Base-by-base conservation (phyloP, 2,113 vertebrate species). In the Syrmaticus mikado region DNA sequence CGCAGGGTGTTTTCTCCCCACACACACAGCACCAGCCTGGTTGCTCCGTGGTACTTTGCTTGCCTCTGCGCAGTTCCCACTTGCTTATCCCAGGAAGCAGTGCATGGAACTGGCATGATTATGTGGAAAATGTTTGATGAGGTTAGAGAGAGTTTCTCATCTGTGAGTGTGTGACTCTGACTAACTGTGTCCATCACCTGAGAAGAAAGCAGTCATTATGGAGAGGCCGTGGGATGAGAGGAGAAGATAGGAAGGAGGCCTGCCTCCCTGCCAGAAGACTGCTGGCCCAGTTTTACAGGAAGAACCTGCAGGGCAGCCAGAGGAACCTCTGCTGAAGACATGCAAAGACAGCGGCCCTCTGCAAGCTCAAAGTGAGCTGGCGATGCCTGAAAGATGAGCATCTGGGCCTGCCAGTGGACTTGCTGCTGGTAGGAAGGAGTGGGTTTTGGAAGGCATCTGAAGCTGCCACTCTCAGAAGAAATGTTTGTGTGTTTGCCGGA, bases 221-320 rank as follows among this genome's bases (percentile, higher is more conserved):
- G 65, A 41, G 62, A 89, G 64, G 55, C 77, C 48, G 82, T 95
- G 93, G 90, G 93, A 81, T 73, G 83, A 57, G 61, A 79, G 53
- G 53, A 50, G 73, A 62, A 60, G 53, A 86, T 19, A 70, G 78
- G 82, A 90, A 90, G 78, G 81, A 89, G 84, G 67, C 74, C 66
- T 76, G 41, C 40, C 58, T 82, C 62, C 66, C 53, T 60, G 45
- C 74, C 32, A 43, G 71, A 75, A 94, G 92, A 87, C 1, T 0
- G 87, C 57, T 66, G 75, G 77, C 92, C 94, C 68, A 84, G 95
- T 95, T 96, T 82, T 84, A 87, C 96, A 73, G 81, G 95, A 77
- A 62, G 90, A 96, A 96, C 96, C 91, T 94, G 96, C 58, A 94
- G 62, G 43, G 80, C 91, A 67, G 46, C 81, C 93, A 68, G 71